Conservation (phyloP, 2,797 vertebrate genomes). For the Chiloscyllium punctatum region DNA sequence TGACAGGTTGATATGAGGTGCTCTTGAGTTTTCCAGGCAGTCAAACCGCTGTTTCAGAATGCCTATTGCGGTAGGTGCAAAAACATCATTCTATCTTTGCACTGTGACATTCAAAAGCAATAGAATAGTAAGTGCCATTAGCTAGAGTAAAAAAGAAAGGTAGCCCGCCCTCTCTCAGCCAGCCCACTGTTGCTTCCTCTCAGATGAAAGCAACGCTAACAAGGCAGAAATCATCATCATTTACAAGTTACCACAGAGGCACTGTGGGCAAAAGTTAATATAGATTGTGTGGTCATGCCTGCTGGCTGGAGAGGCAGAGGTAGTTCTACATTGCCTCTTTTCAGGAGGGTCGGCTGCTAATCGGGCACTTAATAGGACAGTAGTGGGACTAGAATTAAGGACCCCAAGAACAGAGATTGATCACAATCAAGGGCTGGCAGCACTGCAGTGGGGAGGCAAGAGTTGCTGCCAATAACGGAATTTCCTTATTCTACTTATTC, state of each 20-base stretch:
- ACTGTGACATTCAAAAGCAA: not conserved
- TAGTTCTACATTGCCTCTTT: too few species aligned
- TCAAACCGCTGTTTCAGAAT: not conserved
- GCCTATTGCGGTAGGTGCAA: not conserved
- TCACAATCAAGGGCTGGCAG: too few species aligned
- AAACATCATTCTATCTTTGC: not conserved
- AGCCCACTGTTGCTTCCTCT: not conserved
- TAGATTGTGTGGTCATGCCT: not conserved
- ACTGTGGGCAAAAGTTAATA: not conserved
- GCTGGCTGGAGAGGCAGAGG: too few species aligned
- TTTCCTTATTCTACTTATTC: too few species aligned
- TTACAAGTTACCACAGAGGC: not conserved
- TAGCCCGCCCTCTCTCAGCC: not conserved
- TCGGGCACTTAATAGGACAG: too few species aligned
- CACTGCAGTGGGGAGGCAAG: too few species aligned
- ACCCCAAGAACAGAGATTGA: too few species aligned
- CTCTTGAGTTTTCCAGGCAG: not conserved
- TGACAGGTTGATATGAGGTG: not conserved
- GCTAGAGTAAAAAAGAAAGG: not conserved
- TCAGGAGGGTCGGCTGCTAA: too few species aligned
- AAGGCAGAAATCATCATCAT: not conserved
- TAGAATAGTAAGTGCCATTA: not conserved
- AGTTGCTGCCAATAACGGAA: too few species aligned
- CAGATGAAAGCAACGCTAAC: not conserved
- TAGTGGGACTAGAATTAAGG: too few species aligned